Evolutionary conservation across 2,797 vertebrate species (phyloP).

Genomic region (Harpagifer antarcticus): DNA sequence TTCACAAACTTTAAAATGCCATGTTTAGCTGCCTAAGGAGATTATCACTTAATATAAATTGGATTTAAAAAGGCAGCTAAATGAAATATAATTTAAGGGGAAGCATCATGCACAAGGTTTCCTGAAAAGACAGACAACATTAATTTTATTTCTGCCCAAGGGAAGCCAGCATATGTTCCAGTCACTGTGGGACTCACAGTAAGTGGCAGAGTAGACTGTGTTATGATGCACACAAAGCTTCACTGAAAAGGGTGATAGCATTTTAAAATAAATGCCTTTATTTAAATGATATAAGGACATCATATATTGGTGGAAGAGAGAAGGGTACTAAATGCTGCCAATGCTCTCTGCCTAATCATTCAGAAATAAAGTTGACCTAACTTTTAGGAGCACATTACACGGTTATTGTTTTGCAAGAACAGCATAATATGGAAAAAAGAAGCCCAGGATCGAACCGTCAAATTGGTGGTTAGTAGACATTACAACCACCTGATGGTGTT

Average conservation of each 20-base stretch:
- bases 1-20: background rate
- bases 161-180: background rate
- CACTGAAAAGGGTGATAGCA: background rate
- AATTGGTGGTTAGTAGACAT: background rate
- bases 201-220: background rate
- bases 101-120: background rate
- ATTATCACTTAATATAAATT: slow-evolving; percentile 13
- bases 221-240: background rate
- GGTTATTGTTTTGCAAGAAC: background rate
- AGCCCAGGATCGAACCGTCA: background rate
- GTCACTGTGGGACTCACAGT: background rate
- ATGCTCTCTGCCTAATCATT: background rate
- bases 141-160: background rate
- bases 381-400: background rate
- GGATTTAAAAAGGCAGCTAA: slow-evolving; percentile 2
- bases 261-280: background rate
- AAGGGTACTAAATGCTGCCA: background rate
- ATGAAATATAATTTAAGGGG: background rate
- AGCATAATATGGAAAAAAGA: background rate
- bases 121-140: background rate
- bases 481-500: too few species aligned
- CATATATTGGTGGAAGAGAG: background rate
- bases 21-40: background rate
- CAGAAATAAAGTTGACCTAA: background rate
- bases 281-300: background rate